Evolutionary conservation across 2,888 invertebrate species (phyloP).

Genomic region (Lumbricus terrestris): DNA sequence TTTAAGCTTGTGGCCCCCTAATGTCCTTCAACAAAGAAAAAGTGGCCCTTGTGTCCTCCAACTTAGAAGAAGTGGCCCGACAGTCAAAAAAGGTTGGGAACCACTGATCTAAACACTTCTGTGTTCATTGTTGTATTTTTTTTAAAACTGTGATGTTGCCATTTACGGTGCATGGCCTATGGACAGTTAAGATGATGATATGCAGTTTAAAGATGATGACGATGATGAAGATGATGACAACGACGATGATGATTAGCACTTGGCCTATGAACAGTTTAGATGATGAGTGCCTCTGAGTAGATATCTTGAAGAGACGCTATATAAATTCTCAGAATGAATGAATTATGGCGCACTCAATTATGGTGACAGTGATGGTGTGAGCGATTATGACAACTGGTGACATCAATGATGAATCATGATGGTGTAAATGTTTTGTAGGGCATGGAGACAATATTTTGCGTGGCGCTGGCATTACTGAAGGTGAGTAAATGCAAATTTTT

Average conservation of each 20-base stretch:
- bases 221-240: neutral
- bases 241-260: neutral
- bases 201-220: neutral
- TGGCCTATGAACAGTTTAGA: too few relatives aligned
- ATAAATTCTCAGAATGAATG: too few relatives aligned
- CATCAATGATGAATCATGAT: neutral
- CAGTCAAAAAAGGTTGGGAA: too few relatives aligned
- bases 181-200: neutral
- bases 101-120: too few relatives aligned
- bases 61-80: too few relatives aligned
- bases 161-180: neutral
- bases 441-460: slow-evolving; percentile 90
- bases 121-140: neutral
- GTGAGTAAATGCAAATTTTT: slow-evolving; percentile 61
- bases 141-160: neutral
- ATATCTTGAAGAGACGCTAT: too few relatives aligned
- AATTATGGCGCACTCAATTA: neutral
- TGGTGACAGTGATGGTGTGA: neutral
- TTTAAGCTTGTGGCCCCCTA: too few relatives aligned
- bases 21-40: too few relatives aligned
- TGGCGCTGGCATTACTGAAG: slow-evolving; percentile 87
- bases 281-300: too few relatives aligned
- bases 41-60: too few relatives aligned
- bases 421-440: slow-evolving; percentile 65
- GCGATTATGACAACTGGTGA: neutral